Percentiles rank a stretch among this genome's conserved stretches.
phyloP scores from a whole-genome alignment of 2,797 vertebrate genomes.

The Pyrocephalus nanus region DNA sequence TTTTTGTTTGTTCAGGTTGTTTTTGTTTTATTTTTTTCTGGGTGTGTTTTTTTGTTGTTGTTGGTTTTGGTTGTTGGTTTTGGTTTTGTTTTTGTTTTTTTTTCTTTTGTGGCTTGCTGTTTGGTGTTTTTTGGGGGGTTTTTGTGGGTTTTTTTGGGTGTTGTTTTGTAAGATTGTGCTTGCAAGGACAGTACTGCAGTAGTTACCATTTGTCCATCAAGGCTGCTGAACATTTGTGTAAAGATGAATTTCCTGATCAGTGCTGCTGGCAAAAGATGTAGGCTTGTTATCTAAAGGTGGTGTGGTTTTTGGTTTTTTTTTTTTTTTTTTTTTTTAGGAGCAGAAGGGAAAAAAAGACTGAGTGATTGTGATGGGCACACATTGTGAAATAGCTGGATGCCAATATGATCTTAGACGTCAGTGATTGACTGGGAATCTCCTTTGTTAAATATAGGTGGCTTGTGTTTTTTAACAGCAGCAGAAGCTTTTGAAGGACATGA shows the following conservation, averaged over 20 bases:
- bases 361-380: background rate
- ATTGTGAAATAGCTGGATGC: background rate
- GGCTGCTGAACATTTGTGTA: background rate
- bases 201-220: background rate
- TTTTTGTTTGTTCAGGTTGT: background rate
- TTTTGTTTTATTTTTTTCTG: background rate
- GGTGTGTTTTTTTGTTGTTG: no score
- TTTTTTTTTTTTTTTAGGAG: background rate
- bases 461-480: background rate
- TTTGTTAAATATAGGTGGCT: background rate
- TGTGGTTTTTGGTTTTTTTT: no score
- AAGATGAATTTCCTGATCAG: background rate
- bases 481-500: background rate
- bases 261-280: background rate
- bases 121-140: background rate
- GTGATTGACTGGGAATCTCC: background rate
- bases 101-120: background rate
- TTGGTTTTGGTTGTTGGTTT: no score
- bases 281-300: no score
- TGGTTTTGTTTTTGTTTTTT: background rate
- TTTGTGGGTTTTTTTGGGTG: background rate
- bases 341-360: background rate
- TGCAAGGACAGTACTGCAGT: background rate
- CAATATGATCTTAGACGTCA: background rate
- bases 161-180: background rate